These are phyloP conservation scores for Creontiades dilutus DNA, from an alignment of 2,888 invertebrate genomes.

Conservation along the genomic window DNA sequence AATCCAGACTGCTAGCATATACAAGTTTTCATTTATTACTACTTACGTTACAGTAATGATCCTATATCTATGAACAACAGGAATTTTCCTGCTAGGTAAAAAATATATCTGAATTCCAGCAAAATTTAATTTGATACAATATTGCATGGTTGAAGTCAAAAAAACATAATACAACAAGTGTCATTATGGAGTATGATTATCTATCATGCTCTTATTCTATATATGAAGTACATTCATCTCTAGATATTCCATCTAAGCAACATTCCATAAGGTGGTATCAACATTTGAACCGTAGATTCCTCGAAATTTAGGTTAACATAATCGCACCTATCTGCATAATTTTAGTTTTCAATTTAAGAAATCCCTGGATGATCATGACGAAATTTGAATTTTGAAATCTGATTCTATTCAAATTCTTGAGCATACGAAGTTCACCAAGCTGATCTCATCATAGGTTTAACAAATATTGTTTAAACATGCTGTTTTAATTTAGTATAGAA, in stretches of 20 bases:
- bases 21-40: conserved; percentile 45
- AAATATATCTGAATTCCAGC: not conserved
- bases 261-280: conserved; percentile 1
- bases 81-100: not conserved
- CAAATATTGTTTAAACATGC: not conserved
- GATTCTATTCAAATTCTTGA: not conserved
- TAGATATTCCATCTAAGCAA: not conserved
- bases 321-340: no score
- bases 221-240: no score
- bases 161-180: not conserved
- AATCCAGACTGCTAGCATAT: conserved; percentile 73
- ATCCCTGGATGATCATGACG: not conserved
- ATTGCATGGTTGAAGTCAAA: not conserved
- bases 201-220: not conserved
- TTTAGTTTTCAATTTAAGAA: not conserved
- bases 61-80: not conserved
- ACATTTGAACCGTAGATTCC: not conserved
- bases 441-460: conserved; percentile 6
- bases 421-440: not conserved
- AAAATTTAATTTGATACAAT: not conserved
- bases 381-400: not conserved
- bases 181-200: not conserved
- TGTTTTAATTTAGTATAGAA: conserved; percentile 7
- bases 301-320: not conserved
- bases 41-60: conserved; percentile 3